Evolutionary conservation across 2,888 invertebrate genomes (phyloP).

Genomic region (Pandemis heparana): DNA sequence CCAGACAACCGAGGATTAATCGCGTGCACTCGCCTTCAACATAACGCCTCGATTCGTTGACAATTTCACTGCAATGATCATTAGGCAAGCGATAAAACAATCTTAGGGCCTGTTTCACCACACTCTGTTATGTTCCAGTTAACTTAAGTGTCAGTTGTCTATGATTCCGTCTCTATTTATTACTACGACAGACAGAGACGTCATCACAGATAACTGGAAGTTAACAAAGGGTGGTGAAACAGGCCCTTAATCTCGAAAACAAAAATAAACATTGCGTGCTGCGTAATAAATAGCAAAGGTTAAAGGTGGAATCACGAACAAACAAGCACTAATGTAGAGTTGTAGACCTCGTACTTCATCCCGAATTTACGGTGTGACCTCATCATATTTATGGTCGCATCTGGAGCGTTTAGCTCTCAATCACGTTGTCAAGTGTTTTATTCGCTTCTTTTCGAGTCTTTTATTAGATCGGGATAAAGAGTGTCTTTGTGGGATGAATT

Average conservation of each 20-base stretch:
- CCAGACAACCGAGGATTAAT: conserved; percentile 20
- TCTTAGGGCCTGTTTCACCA: not conserved
- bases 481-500: conserved; percentile 11
- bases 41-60: not conserved
- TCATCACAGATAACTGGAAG: no score
- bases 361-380: conserved; percentile 3
- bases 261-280: conserved; percentile 28
- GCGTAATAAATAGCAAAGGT: conserved; percentile 24
- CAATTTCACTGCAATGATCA: not conserved
- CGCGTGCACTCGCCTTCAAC: not conserved
- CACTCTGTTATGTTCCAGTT: no score
- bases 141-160: no score
- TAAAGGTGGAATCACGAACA: conserved; percentile 30
- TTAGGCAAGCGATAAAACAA: conserved; percentile 18
- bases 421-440: not conserved
- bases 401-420: conserved; percentile 11
- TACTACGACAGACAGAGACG: no score
- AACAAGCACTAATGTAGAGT: conserved; percentile 23
- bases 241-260: conserved; percentile 4
- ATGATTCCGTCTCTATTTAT: no score
- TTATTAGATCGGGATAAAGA: conserved; percentile 18
- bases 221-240: no score
- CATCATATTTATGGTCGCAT: conserved; percentile 23
- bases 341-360: conserved; percentile 21
- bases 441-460: conserved; percentile 2